phyloP scores from a whole-genome alignment of 2,888 invertebrate genomes.

The Hypomecis punctinalis region DNA sequence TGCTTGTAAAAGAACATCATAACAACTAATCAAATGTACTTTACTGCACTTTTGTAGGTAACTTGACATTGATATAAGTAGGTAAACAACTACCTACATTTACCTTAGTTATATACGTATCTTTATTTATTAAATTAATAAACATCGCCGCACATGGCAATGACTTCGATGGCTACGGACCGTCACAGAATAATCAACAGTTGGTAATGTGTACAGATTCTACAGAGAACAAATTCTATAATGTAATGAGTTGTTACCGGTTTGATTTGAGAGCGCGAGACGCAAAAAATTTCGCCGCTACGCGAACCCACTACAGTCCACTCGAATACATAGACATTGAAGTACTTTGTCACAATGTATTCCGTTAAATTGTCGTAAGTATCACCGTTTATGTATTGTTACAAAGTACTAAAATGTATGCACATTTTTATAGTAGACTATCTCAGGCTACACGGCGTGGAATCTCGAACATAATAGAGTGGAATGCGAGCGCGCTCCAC shows the following conservation, averaged over 20 bases:
- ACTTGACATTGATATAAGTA: conserved; percentile 30
- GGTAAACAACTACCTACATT: conserved; percentile 28
- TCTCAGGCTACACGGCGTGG: conserved; percentile 54
- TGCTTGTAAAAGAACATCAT: neutral
- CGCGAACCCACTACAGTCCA: conserved; percentile 51
- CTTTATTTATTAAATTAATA: conserved; percentile 32
- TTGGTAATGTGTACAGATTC: conserved; percentile 20
- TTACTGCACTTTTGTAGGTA: neutral
- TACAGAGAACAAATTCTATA: conserved; percentile 46
- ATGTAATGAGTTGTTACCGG: conserved; percentile 72
- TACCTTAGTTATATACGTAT: conserved; percentile 23
- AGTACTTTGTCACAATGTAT: conserved; percentile 34
- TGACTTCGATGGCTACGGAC: conserved; percentile 35
- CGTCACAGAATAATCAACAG: conserved; percentile 21
- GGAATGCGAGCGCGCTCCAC: conserved; percentile 67
- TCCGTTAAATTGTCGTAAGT: neutral
- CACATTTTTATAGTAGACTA: conserved; percentile 28
- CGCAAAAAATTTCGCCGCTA: conserved; percentile 81
- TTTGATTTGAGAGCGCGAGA: conserved; percentile 74
- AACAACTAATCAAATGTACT: neutral
- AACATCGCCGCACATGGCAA: conserved; percentile 38
- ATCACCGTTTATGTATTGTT: conserved; percentile 9
- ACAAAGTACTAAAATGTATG: conserved; percentile 21
- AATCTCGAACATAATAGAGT: conserved; percentile 77
- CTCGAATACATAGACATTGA: conserved; percentile 37